Evolutionary conservation across 2,797 vertebrate genomes (phyloP), one percentile per base, ranked within the genome.

Genomic region (Acanthurus leucopareius): DNA sequence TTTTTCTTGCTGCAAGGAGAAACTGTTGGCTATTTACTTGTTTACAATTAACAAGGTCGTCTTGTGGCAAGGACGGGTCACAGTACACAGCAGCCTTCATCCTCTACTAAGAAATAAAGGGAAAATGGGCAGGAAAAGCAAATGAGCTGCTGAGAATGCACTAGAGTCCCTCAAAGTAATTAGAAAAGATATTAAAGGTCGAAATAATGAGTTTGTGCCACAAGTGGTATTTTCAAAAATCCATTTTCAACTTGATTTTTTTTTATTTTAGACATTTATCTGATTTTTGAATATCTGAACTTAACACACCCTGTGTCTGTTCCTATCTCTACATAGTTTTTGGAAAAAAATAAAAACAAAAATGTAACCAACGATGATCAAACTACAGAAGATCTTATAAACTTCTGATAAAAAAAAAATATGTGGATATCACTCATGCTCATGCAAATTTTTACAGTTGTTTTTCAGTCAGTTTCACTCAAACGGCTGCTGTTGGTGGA

Each of bases 401-500:
- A 44, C 40, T 45, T 63, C 69, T 68, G 25, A 69, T 80, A 35
- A 83, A 10, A 32, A 10, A 32, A 35, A 66, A 19, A 51, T 32
- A 32, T 32, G 5, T 42, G 19, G 81, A 72, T 68, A 58, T 67
- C 60, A 25, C 47, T 47, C 25, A 68, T 35, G 40, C 60, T 82
- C 58, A 80, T 86, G 74, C 76, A 82, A 77, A 86, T 78, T 42
- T 42, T 66, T 14, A 51, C 78, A 62, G 49, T 83, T 85, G 54
- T 80, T 81, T 84, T 74, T 60, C 32, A 76, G 44, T 88, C 74
- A 63, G 57, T 77, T 79, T 60, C 77, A 71, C 75, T 67, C 84
- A 67, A 66, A 77, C 15, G 28, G 76, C 84, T 86, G 72, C 45
- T 40, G 73, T 69, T 79, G 79, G 83, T 86, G 73, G 25, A 89